Conservation (phyloP, 2,888 invertebrate genomes). For the Lepidocyrtinus sp. region DNA sequence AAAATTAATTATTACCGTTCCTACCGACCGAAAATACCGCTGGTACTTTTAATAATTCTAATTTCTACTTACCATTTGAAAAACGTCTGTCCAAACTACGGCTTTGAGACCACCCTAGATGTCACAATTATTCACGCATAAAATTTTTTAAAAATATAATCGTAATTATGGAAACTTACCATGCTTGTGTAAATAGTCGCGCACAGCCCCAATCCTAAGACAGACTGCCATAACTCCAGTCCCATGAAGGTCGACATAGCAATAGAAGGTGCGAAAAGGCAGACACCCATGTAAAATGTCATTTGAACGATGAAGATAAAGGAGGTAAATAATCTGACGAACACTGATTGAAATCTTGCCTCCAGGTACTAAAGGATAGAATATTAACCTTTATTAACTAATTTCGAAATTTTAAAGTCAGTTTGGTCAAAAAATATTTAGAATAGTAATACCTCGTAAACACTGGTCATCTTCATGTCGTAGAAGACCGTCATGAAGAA, state of each 20-base stretch:
- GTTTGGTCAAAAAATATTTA: neutral
- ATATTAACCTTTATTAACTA: neutral
- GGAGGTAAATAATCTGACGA: slow-evolving; percentile 66
- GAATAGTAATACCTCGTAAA: slow-evolving; percentile 66
- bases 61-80: slow-evolving; percentile 4
- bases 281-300: slow-evolving; percentile 68
- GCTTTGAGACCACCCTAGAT: neutral
- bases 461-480: slow-evolving; percentile 68
- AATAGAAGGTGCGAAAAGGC: slow-evolving; percentile 68
- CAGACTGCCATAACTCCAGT: slow-evolving; percentile 66
- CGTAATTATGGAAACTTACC: no score
- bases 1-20: no score
- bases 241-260: slow-evolving; percentile 68
- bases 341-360: slow-evolving; percentile 63
- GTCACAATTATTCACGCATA: neutral
- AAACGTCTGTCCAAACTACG: no score
- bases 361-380: slow-evolving; percentile 65
- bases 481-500: slow-evolving; percentile 68
- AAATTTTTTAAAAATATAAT: neutral
- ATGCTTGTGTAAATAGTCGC: slow-evolving; percentile 69
- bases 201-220: slow-evolving; percentile 68
- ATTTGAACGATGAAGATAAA: slow-evolving; percentile 69
- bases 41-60: neutral
- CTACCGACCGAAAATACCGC: no score
- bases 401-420: neutral